Conservation (phyloP, 2,797 vertebrate species). For the Aplochiton taeniatus region DNA sequence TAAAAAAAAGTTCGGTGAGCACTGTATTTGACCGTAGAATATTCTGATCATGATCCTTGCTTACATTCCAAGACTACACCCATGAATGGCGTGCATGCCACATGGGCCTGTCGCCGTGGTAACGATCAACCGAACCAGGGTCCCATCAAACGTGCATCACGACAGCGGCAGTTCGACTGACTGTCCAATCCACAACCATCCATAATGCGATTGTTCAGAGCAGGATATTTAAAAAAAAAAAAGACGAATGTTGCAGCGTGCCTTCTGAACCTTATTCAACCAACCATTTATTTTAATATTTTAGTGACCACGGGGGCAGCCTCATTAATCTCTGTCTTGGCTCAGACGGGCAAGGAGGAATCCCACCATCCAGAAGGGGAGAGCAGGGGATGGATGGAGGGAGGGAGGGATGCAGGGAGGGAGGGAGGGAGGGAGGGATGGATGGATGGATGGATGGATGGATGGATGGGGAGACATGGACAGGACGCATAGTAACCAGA, state of each 20-base stretch:
- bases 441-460: background rate
- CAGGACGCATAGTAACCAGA: background rate
- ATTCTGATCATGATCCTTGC: too few species aligned
- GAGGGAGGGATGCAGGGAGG: background rate
- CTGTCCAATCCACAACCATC: constrained; percentile 35
- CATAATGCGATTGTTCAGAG: constrained; percentile 66
- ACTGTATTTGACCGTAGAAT: too few species aligned
- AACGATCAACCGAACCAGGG: background rate
- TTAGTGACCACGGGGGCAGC: constrained; percentile 53
- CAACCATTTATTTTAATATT: constrained; percentile 73
- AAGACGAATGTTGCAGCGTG: constrained; percentile 58
- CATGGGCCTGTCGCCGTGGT: background rate
- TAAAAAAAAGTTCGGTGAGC: too few species aligned
- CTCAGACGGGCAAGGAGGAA: constrained; percentile 55
- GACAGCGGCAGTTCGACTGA: background rate
- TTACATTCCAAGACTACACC: too few species aligned
- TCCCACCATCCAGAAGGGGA: constrained; percentile 35
- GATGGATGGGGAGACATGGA: background rate
- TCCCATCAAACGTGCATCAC: background rate
- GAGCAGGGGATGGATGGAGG: background rate
- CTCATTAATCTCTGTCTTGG: constrained; percentile 73
- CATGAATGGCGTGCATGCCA: background rate
- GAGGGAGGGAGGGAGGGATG: background rate
- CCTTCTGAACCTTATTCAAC: constrained; percentile 62
- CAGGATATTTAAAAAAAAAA: constrained; percentile 51